Conservation (phyloP, 1,140 invertebrate species). For the Ditylenchus dipsaci region DNA sequence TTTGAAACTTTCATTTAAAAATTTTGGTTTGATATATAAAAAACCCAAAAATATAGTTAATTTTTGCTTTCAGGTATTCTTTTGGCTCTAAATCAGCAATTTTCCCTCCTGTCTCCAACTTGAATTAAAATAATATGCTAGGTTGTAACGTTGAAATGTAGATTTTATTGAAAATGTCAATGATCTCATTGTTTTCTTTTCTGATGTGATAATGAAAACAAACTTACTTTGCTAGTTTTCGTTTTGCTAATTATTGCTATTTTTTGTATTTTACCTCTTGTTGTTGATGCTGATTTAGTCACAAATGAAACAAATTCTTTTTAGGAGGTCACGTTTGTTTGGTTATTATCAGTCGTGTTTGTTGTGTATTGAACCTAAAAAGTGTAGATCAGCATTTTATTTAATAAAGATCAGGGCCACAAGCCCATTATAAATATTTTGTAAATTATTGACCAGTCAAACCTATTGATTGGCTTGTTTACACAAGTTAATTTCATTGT, state of each 20-base stretch:
- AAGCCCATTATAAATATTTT: too few species aligned
- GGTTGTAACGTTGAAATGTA: not conserved
- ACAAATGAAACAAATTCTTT: not conserved
- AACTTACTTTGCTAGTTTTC: not conserved
- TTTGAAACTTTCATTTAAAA: too few species aligned
- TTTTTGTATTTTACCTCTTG: too few species aligned
- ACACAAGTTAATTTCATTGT: too few species aligned
- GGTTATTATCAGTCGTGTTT: not conserved
- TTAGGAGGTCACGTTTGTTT: constrained; percentile 1
- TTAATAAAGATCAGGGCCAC: too few species aligned
- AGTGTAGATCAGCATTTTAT: too few species aligned
- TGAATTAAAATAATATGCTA: constrained; percentile 16
- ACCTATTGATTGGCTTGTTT: too few species aligned
- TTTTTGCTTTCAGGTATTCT: constrained; percentile 26
- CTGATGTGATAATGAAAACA: too few species aligned
- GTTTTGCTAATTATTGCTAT: not conserved
- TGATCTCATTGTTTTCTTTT: not conserved
- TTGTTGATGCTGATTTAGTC: too few species aligned
- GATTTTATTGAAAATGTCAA: not conserved
- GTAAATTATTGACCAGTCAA: too few species aligned
- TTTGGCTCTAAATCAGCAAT: constrained; percentile 37
- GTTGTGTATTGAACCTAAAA: constrained; percentile 19
- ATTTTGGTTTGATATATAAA: too few species aligned
- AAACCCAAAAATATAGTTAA: too few species aligned
- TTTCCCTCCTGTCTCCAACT: constrained; percentile 30